phyloP scores from a whole-genome alignment of 1,140 invertebrate species.

The Nomia melanderi region DNA sequence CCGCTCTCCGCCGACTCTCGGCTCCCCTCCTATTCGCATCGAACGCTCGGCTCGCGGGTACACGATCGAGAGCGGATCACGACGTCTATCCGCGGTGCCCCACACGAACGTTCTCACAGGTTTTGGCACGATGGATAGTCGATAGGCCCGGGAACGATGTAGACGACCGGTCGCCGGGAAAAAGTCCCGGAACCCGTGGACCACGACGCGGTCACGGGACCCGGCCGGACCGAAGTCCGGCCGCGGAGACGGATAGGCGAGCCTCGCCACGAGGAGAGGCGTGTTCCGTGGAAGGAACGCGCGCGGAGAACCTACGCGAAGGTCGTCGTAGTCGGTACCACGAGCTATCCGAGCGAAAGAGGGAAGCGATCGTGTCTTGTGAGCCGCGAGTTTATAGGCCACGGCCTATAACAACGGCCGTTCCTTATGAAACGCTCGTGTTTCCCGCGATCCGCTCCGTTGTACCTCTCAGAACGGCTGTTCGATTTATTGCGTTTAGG shows the following conservation, averaged over 20 bases:
- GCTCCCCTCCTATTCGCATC: background rate
- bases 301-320: slow-evolving; percentile 31
- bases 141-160: slow-evolving; percentile 32
- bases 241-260: slow-evolving; percentile 4
- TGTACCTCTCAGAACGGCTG: slow-evolving; percentile 25
- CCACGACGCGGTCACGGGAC: slow-evolving; percentile 12
- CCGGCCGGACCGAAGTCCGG: background rate
- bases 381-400: slow-evolving; percentile 46
- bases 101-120: slow-evolving; percentile 30
- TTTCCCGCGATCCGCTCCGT: slow-evolving; percentile 21
- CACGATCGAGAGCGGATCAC: slow-evolving; percentile 37
- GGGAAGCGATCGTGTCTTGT: slow-evolving; percentile 40
- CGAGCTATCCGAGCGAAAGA: slow-evolving; percentile 37
- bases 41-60: background rate
- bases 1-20: background rate
- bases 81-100: slow-evolving; percentile 20
- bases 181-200: background rate
- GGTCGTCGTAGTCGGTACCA: slow-evolving; percentile 14
- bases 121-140: slow-evolving; percentile 37
- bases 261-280: slow-evolving; percentile 10
- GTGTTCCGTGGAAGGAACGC: slow-evolving; percentile 27
- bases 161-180: slow-evolving; percentile 1
- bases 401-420: slow-evolving; percentile 43
- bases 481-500: slow-evolving; percentile 18
- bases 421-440: slow-evolving; percentile 41